Evolutionary conservation across 2,888 invertebrate genomes (phyloP), one percentile per base, ranked within the genome.

Genomic region (Drosophila eohydei): DNA sequence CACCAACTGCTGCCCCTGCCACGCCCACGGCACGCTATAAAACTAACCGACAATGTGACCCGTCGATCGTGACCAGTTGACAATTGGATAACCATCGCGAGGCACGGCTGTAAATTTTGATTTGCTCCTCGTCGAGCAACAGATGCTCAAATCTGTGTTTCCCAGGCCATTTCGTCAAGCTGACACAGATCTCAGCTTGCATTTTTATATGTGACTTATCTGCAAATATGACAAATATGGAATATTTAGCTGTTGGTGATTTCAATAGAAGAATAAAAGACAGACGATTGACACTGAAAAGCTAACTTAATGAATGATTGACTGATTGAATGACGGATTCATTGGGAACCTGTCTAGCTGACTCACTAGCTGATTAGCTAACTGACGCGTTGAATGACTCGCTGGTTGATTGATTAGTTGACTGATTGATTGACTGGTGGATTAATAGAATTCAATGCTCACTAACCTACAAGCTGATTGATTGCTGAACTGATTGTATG

Each of bases 41-140:
- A 54, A n/a, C 28, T 40, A 54, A 52, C 5, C 26, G 52, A 38
- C 38, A 52, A 41, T 50, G 56, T 30, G 41, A 26, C 14, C 36
- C 34, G 34, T 51, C 67, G 57, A 67, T 67, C 67, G 69, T 69
- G 70, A 68, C 67, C 69, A 69, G 34, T 51, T 51, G 61, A 36
- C 46, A 48, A 58, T 38, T 36, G 28, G 16, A 58, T n/a, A 40
- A n/a, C 40, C 40, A 38, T 54, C 16, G 14, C 26, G 7, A 2
- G 7, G 2, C 57, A 5, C 5, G 36, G 12, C 28, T 32, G 30
- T 16, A 32, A 48, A 60, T 36, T 62, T 32, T 34, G 28, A 66
- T 34, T 54, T 40, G 54, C 34, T 30, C 6, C 64, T 21, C 43
- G 36, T 3, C 52, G 11, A 38, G 44, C 44, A 65, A 66, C 65